Percentiles rank a stretch among this genome's conserved stretches.
These are phyloP conservation scores for Enteromius afrohamiltoni DNA, from an alignment of 2,797 vertebrate species.

Conservation along the genomic window DNA sequence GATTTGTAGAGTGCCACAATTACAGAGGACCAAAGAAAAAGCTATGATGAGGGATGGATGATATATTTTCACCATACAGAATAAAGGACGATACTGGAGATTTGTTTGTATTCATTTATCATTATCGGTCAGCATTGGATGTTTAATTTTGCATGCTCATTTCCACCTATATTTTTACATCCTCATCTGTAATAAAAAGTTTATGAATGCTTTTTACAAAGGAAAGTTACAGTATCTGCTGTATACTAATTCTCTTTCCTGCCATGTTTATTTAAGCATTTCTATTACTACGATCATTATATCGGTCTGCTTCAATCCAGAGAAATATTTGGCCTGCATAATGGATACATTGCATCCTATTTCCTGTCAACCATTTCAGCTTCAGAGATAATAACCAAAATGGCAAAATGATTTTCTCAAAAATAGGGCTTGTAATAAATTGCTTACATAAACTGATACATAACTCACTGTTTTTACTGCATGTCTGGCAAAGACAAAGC, in stretches of 20 bases:
- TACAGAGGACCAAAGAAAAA: constrained; percentile 1
- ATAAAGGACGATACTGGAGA: background rate
- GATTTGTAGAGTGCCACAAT: constrained; percentile 19
- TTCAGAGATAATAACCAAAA: constrained; percentile 38
- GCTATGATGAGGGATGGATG: constrained; percentile 8
- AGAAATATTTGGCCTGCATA: background rate
- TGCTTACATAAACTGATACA: constrained; percentile 37
- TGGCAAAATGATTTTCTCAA: constrained; percentile 25
- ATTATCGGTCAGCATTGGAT: background rate
- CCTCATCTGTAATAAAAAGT: background rate
- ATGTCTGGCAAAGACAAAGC: constrained; percentile 30
- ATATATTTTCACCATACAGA: background rate
- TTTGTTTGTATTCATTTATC: background rate
- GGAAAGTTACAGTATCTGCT: background rate
- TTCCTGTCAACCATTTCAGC: background rate
- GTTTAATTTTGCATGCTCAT: background rate
- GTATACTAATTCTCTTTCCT: background rate
- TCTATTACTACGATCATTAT: background rate
- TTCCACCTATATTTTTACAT: background rate
- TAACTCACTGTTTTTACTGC: constrained; percentile 28
- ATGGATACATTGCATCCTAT: background rate
- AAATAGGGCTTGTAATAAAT: constrained; percentile 31
- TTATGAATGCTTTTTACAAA: background rate
- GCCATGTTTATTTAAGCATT: background rate
- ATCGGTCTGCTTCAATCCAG: background rate